These are phyloP conservation scores for Slavum lentiscoides DNA, from an alignment of 2,888 invertebrate genomes.

Conservation along the genomic window DNA sequence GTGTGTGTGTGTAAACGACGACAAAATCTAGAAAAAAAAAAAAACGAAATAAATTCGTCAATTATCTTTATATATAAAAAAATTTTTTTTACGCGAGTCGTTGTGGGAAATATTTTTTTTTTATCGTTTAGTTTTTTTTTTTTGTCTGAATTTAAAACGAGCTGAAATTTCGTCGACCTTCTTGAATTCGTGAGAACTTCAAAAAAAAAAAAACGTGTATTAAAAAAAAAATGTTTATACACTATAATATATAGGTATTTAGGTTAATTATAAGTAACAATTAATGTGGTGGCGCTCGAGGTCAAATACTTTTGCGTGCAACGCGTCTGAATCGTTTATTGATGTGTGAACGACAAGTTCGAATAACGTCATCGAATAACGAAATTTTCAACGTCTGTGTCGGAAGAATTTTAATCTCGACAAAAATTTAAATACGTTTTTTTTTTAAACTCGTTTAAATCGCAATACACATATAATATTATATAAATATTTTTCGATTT, in stretches of 20 bases:
- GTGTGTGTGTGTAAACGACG: no score
- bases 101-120: conserved; percentile 19
- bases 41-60: no score
- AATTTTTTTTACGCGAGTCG: background rate
- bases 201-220: background rate
- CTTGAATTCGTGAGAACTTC: conserved; percentile 15
- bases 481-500: no score
- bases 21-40: no score
- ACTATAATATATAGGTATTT: background rate
- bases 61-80: no score
- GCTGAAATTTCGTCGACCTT: conserved; percentile 12
- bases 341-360: no score
- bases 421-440: no score
- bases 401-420: no score
- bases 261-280: conserved; percentile 38
- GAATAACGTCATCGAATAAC: no score
- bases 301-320: conserved; percentile 14
- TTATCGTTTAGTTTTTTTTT: background rate
- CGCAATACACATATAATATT: no score
- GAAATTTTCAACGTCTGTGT: no score
- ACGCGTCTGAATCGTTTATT: background rate
- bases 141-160: background rate
- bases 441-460: no score
- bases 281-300: background rate
- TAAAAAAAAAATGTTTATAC: background rate